Percentiles rank a stretch among this genome's conserved stretches.
Conservation (phyloP, 1,140 invertebrate genomes). For the Parasteatoda tepidariorum region DNA sequence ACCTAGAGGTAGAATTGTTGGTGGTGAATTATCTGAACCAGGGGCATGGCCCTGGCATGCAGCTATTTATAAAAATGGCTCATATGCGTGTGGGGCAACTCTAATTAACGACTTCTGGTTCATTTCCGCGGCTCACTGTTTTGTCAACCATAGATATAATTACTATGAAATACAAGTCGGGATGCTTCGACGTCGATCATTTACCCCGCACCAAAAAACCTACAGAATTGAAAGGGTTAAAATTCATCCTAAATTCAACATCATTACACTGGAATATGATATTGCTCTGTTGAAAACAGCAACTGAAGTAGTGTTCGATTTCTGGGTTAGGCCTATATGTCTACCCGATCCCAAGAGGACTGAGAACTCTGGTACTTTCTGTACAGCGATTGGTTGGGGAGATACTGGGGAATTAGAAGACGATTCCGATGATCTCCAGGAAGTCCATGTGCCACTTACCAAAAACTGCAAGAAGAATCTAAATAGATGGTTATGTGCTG, state of each 20-base stretch:
- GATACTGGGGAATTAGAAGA: conserved; percentile 20
- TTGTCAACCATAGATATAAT: conserved; percentile 27
- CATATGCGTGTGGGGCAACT: conserved; percentile 48
- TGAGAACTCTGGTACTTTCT: conserved; percentile 19
- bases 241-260: conserved; percentile 43
- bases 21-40: conserved; percentile 23
- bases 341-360: conserved; percentile 8
- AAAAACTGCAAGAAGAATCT: conserved; percentile 15
- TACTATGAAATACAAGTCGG: conserved; percentile 44
- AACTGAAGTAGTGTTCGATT: conserved; percentile 18
- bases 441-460: conserved; percentile 34
- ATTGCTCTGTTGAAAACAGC: conserved; percentile 21
- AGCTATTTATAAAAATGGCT: conserved; percentile 47
- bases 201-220: conserved; percentile 44
- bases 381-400: conserved; percentile 56
- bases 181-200: conserved; percentile 33
- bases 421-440: conserved; percentile 37
- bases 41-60: conserved; percentile 55
- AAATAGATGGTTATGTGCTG: conserved; percentile 85
- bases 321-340: conserved; percentile 39
- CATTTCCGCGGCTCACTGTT: conserved; percentile 48
- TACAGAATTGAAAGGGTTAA: conserved; percentile 15
- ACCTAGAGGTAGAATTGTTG: conserved; percentile 22
- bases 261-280: conserved; percentile 48
- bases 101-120: conserved; percentile 27